A percentile compares a stretch with the other conserved stretches of the same genome.
Conservation (phyloP, 1,140 invertebrate genomes). For the Drosophila insularis region DNA sequence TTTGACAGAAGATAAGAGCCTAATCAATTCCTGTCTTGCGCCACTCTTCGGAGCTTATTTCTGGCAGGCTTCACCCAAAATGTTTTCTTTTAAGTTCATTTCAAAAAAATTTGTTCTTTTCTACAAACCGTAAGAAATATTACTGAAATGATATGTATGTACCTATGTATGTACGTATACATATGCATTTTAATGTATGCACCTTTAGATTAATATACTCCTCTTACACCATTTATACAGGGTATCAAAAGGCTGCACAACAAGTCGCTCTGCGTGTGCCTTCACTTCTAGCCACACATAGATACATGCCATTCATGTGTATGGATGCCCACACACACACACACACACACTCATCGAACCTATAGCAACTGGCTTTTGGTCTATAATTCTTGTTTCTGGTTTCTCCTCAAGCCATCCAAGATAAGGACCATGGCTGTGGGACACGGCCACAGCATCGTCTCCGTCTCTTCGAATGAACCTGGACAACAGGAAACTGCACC, state of each 20-base stretch:
- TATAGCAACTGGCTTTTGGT: constrained; percentile 73
- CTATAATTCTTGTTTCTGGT: constrained; percentile 79
- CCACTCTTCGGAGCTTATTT: too few species aligned
- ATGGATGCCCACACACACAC: constrained; percentile 30
- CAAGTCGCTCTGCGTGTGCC: constrained; percentile 32
- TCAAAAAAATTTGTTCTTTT: too few species aligned
- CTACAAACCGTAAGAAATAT: too few species aligned
- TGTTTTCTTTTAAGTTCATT: too few species aligned
- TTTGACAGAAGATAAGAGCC: not conserved
- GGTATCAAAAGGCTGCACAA: constrained; percentile 9
- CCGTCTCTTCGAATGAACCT: constrained; percentile 36
- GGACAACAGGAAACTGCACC: constrained; percentile 56
- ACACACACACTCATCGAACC: constrained; percentile 30
- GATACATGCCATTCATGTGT: constrained; percentile 25
- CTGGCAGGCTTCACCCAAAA: too few species aligned
- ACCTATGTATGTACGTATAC: too few species aligned
- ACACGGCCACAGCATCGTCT: constrained; percentile 35
- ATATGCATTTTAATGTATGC: too few species aligned
- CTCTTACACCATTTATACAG: not conserved
- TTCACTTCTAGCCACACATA: constrained; percentile 61
- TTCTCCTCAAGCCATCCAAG: constrained; percentile 64
- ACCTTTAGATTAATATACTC: not conserved
- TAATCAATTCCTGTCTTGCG: too few species aligned
- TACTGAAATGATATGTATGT: too few species aligned
- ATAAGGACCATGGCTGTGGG: constrained; percentile 59